Evolutionary conservation across 1,140 invertebrate genomes (phyloP), one percentile per base, ranked within the genome.

Genomic region (Drosophila busckii): DNA sequence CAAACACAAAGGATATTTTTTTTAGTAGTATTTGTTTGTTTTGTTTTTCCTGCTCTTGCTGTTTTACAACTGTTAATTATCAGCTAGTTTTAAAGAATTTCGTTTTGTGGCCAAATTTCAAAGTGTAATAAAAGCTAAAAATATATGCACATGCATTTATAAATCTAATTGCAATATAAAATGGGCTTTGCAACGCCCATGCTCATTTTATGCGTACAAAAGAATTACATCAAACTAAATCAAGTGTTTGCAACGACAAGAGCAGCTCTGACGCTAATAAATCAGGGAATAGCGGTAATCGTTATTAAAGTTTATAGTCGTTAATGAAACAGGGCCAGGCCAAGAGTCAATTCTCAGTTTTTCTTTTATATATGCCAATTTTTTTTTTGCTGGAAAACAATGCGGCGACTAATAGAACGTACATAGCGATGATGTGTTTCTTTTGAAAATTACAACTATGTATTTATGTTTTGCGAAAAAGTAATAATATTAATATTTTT

Each of bases 401-500:
- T 70, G 44, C 28, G 50, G 28, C 37, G 41, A 13, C 23, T 46
- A 41, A 41, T 48, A 23, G 42, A 61, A 44, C 48, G 29, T 58
- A 50, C 46, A 22, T 50, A 50, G 54, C 38, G 44, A 42, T 41
- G 29, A 16, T 64, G 31, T 53, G 46, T 31, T 41, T 67, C 49
- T 12, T 63, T 62, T 66, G 49, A 62, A 53, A 70, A 64, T 71
- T 67, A 82, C 64, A 80, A 82, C 75, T 82, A 82, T 73, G 23
- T 80, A 73, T 82, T 80, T 82, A 73, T 60, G 73, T 82, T 73
- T 75, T 59, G 70, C 37, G 25, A 64, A 82, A 71, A 80, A 73
- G 73, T 80, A 80, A 80, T 78, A 80, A 78, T 80, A 80, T 80
- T 80, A 80, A 80, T 80, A 73, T 80, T 73, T 78, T 80, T 78